Base-by-base conservation (phyloP, 2,888 invertebrate genomes). In the Ceramica pisi region DNA sequence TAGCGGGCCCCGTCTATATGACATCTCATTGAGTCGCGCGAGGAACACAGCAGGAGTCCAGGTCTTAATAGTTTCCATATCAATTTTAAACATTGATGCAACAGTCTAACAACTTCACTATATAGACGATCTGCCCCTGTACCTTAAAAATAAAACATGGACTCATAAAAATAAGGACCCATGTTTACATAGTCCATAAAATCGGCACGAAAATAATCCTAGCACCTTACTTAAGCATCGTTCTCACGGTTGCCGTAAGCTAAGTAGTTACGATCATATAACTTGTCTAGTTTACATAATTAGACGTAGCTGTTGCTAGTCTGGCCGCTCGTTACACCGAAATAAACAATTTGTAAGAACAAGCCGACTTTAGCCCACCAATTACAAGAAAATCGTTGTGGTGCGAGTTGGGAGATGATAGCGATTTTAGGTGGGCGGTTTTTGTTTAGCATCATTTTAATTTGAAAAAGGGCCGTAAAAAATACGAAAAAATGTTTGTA, bases 331-430 rank as follows among this genome's bases (percentile, higher is more conserved):
- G 86, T 86, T 85, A 86, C 83, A 86, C 83, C 79, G 78, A 86
- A 86, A 87, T 86, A 86, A 86, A 86, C 86, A 87, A 86, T 87
- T 86, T 86, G 86, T 86, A 85, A 80, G 87, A 84, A 86, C 86
- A 81, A 80, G 72, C 81, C 76, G 84, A 83, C 83, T 86, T 86
- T 81, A 83, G 70, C 80, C 73, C 63, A 73, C 86, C 83, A 85
- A 86, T 86, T 86, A 87, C 86, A 85, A 83, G 87, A 75, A 80
- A 86, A 86, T 83, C 75, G 81, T 57, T 64, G 19, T 51, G 75
- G 85, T 71, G n/a, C 26, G 60, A 85, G 69, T 59, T 31, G 53
- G 5, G 62, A 60, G 48, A 74, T 70, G 56, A 41, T 8, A 75
- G 82, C 77, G 76, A 19, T 35, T 74, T 63, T 5, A 41, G 31